Base-by-base conservation (phyloP, 2,888 invertebrate genomes). In the Xestobium rufovillosum region DNA sequence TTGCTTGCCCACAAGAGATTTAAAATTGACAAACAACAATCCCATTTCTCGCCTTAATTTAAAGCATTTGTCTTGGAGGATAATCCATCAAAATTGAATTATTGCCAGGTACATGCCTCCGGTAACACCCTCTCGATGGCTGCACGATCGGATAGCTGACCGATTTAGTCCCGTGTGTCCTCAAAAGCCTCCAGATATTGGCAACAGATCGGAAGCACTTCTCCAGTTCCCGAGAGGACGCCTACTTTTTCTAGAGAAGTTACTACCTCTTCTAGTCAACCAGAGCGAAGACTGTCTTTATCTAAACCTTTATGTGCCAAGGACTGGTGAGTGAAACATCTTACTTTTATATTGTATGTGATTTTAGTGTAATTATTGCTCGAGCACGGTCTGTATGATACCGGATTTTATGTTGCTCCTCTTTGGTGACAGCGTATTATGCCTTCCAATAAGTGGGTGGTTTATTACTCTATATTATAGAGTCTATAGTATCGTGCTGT, bases 261-360 rank as follows among this genome's bases (percentile, higher is more conserved):
- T 96, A 51, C 68, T 85, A 53, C 88, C 90, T 11, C 70, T 87
- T 50, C 75, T 96, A 41, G 78, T 80, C 57, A 89, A 94, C 64
- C 94, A 96, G 71, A 90, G 88, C 66, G 97, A 97, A 72, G 96
- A 97, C 73, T 97, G 97, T 66, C 82, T 97, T 55, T 94, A 91
- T 67, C 80, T 97, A 63, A 97, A 97, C 71, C 78, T 97, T 52
- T 97, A 92, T 71, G 89, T 92, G 48, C 96, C 96, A 45, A 76
- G 85, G 55, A 75, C 73, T 56, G 76, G 79, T 80, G 61, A 74
- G 75, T 62, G 27, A 37, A 16, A 40, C 34, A 25, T 26, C 26
- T 34, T 31, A 19, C 34, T 34, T 34, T 4, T 13, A 35, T 26
- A 8, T 17, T 38, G n/a, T 37, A 36, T 30, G 30, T 4, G 30